Base-by-base conservation (phyloP, 2,797 vertebrate species). In the Acanthis flammea region DNA sequence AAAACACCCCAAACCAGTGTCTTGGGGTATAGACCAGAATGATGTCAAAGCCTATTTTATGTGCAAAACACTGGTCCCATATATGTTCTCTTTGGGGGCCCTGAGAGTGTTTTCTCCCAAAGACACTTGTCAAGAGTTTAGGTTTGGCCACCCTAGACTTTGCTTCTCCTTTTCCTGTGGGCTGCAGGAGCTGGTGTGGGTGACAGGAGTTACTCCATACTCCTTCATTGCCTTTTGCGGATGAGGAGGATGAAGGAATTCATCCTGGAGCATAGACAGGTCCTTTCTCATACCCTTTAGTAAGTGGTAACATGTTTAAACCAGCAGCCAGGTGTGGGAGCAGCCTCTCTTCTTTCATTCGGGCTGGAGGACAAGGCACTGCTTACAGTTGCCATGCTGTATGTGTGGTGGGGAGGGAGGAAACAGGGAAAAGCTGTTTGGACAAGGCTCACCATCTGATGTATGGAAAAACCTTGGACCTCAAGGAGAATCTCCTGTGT, bases 311-410 rank as follows among this genome's bases (percentile, higher is more conserved):
- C 2, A 1, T 30, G 6, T 25, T 90, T 57, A 45, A 83, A 45
- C 17, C 14, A 63, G 42, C 14, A 88, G 30, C 10, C 37, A 72
- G 50, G 25, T 63, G 53, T 91, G 41, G 48, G n/a, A 93, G 47
- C 62, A 84, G 47, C 35, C 51, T 58, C 33, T 82, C 65, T 62
- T 51, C 57, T 77, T 88, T 65, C 2, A 0, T 55, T 66, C 51
- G 19, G 28, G n/a, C 31, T 53, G 25, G n/a, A 73, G 37, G 37
- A 48, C 25, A 0, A 2, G 31, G 31, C 60, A 25, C 1, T 0
- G 37, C 73, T 92, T 79, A 44, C 51, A 77, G 9, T 4, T 88
- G 44, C 30, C 23, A 4, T 51, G 50, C 24, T 2, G 0, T 47
- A 10, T 27, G n/a, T 5, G 0, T 31, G 16, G 22, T 6, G 42